Percentiles rank a stretch among this genome's conserved stretches.
These are phyloP conservation scores for Anthonomus grandis DNA, from an alignment of 1,140 invertebrate genomes.

Conservation along the genomic window DNA sequence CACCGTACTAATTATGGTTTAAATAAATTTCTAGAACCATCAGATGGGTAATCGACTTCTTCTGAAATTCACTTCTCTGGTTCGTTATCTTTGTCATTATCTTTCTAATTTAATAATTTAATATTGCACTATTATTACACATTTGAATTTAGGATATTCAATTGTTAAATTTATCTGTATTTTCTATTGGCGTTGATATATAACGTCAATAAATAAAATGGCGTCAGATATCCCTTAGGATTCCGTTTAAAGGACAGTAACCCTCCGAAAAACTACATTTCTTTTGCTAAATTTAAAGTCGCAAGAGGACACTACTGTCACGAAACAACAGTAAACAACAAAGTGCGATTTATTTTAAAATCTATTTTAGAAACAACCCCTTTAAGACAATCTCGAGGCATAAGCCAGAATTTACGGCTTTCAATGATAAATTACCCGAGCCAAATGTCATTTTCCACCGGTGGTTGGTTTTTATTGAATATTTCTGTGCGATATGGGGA, in stretches of 20 bases:
- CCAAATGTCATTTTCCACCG: slow-evolving; percentile 3
- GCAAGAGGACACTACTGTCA: too few species aligned
- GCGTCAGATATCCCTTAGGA: not conserved
- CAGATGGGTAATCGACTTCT: too few species aligned
- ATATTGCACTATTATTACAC: too few species aligned
- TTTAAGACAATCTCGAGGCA: not conserved
- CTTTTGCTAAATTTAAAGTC: too few species aligned
- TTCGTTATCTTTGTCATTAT: too few species aligned
- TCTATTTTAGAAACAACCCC: not conserved
- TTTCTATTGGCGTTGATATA: too few species aligned
- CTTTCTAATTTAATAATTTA: too few species aligned
- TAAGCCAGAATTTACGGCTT: not conserved
- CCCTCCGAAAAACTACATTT: not conserved
- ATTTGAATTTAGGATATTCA: too few species aligned
- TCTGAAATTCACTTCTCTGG: too few species aligned
- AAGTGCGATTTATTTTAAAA: not conserved
- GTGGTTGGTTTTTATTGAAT: slow-evolving; percentile 1
- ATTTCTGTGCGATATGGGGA: not conserved
- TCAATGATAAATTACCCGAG: not conserved
- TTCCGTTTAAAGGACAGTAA: not conserved
- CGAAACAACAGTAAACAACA: not conserved
- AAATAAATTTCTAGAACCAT: too few species aligned
- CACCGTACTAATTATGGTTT: too few species aligned
- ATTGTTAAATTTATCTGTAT: too few species aligned
- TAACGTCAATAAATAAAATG: not conserved